Evolutionary conservation across 2,797 vertebrate species (phyloP), one percentile per base, ranked within the genome.

Genomic region (Poecile montanus): DNA sequence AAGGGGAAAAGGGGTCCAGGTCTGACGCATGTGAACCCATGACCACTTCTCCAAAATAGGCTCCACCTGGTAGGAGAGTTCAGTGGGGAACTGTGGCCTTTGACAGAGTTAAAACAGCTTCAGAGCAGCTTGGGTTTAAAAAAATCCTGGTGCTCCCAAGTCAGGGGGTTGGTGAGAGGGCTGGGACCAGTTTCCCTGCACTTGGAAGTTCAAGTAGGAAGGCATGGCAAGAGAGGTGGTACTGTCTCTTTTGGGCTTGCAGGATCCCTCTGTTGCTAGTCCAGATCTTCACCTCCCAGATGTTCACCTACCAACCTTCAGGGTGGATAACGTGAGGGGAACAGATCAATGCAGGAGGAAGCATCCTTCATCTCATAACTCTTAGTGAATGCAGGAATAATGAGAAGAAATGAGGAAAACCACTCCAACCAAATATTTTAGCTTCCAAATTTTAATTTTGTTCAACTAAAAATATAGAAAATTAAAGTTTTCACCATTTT

Each of bases 341-440:
- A 65, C 29, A 79, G 82, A 66, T 14, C 34, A 82, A 32, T 60
- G 56, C 51, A 79, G 54, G 25, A 53, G 26, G 47, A 79, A 89
- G 26, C 17, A 68, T 25, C 11, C 21, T 70, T 11, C 21, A 17
- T 27, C 13, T 58, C 26, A 2, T 32, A 67, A 45, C 5, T 45
- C 26, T 30, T 42, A 63, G 38, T 34, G 47, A 74, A 42, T 38
- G 14, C 27, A 62, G 18, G 11, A 65, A 9, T 27, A 61, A 56
- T 44, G 20, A 50, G 67, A 66, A 75, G 6, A 27, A 71, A 74
- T 22, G 36, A 80, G 34, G 5, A 5, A 72, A 77, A 62, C 0
- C 1, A 1, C 1, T 2, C 7, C 8, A 65, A 6, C 5, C 22
- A 32, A 63, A 56, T 32, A 57, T 19, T 78, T 87, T 6, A 38